Evolutionary conservation across 92 coral and sea anemone species (phyloP).

Genomic region (Porites rus): DNA sequence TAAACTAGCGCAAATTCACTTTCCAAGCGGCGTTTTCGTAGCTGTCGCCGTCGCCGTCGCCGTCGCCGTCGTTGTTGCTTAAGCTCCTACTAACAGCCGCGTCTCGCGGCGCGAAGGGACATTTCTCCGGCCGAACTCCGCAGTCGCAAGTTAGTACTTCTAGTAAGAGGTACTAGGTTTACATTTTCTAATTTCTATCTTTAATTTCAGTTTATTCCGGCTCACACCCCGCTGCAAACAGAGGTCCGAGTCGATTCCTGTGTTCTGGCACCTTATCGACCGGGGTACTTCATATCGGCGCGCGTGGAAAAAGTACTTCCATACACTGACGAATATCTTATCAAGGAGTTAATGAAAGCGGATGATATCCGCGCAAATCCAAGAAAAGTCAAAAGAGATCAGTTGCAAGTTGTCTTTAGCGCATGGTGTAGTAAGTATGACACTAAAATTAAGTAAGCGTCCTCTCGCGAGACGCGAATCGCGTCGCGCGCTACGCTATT

Average conservation of each 20-base stretch:
- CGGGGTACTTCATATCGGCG: neutral
- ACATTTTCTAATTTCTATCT: neutral
- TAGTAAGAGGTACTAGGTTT: no score
- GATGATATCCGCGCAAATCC: neutral
- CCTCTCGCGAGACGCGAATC: no score
- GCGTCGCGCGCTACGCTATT: no score
- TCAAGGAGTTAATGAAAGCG: neutral
- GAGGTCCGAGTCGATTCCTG: constrained; percentile 24
- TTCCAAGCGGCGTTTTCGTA: no score
- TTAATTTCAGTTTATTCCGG: constrained; percentile 17
- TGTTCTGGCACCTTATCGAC: neutral
- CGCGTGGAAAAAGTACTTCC: constrained; percentile 1
- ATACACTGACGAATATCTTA: neutral
- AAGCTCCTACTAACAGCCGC: no score
- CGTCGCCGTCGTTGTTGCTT: no score
- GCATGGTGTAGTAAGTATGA: constrained; percentile 36
- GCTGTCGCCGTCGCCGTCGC: no score
- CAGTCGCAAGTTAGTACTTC: no score
- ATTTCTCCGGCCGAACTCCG: no score
- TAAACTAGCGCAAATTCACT: no score
- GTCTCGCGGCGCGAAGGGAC: no score
- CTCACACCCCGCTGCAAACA: neutral
- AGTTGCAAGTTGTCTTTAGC: constrained; percentile 9
- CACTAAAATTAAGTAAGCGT: no score
- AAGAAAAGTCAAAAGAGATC: neutral